Evolutionary conservation across 2,797 vertebrate species (phyloP), one percentile per base, ranked within the genome.

Genomic region (Galagoides demidoff): DNA sequence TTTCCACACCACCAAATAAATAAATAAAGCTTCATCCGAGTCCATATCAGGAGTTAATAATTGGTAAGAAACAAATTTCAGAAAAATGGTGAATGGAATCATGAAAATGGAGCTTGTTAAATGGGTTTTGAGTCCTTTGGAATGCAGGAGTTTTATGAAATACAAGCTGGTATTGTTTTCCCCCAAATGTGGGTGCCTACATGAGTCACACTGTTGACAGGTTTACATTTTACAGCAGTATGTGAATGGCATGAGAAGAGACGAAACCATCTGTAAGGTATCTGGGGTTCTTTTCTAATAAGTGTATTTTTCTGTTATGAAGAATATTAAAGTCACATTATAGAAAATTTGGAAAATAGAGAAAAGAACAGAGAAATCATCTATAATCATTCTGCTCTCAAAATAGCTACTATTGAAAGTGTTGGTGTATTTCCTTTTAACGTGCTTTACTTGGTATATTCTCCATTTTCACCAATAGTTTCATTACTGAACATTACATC

Each of bases 291-390:
- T 94, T 96, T 96, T 71, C 84, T 77, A 94, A 61, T 92, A 84
- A 59, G 29, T 73, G 5, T 84, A 90, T 86, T 94, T 96, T 96
- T 95, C 78, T 94, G 13, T 82, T 96, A 84, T 85, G 95, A 93
- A 85, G 59, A 93, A 31, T 90, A 96, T 79, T 95, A 91, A 92
- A 87, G 59, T 96, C 52, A 89, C 71, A 95, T 90, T 92, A 82
- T 79, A 92, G 70, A 92, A 94, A 90, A 92, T 85, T 95, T 95
- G 29, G 85, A 96, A 94, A 96, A 78, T 79, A 95, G 79, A 86
- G 93, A 91, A 95, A 92, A 95, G 85, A 92, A 93, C 78, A 92
- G 77, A 97, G 23, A 96, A 89, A 93, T 93, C 34, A 90, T 71
- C 76, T 85, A 49, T 77, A 96, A 94, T 94, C 89, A 96, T 61